phyloP scores from a whole-genome alignment of 64 coral and sea anemone species.

The Stichodactyla helianthus region DNA sequence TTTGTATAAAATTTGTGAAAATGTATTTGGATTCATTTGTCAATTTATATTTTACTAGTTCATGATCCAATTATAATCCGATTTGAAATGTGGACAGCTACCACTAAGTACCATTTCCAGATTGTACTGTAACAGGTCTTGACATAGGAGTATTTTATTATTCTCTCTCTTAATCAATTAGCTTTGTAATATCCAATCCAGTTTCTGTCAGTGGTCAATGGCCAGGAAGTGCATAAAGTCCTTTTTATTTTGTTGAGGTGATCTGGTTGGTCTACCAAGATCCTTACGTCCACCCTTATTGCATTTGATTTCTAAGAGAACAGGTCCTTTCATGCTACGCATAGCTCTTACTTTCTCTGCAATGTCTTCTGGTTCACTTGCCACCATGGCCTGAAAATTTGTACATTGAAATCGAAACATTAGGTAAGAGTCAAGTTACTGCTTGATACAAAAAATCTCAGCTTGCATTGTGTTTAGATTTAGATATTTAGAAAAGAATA shows the following conservation, averaged over 20 bases:
- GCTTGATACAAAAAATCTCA: too few relatives aligned
- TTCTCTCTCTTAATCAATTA: too few relatives aligned
- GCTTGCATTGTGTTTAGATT: too few relatives aligned
- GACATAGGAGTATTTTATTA: neutral
- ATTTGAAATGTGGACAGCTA: too few relatives aligned
- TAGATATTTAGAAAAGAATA: too few relatives aligned
- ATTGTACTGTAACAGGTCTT: too few relatives aligned
- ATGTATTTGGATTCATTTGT: too few relatives aligned
- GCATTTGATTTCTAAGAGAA: constrained; percentile 77
- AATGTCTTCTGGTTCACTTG: constrained; percentile 69
- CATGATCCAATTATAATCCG: too few relatives aligned
- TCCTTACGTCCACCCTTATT: constrained; percentile 93
- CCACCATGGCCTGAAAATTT: constrained; percentile 58
- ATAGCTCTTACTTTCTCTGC: constrained; percentile 58
- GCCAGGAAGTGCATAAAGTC: constrained; percentile 99
- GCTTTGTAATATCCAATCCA: neutral
- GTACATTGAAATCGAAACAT: neutral
- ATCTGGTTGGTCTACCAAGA: constrained; percentile 88
- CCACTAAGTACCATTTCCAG: too few relatives aligned
- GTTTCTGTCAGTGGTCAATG: constrained; percentile 66
- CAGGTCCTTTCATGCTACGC: constrained; percentile 70
- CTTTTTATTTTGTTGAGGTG: constrained; percentile 89
- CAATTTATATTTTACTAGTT: too few relatives aligned
- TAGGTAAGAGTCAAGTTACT: neutral
- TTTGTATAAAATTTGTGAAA: too few relatives aligned